These are phyloP conservation scores for Aegithalos caudatus DNA, from an alignment of 2,113 vertebrate genomes.

Conservation along the genomic window DNA sequence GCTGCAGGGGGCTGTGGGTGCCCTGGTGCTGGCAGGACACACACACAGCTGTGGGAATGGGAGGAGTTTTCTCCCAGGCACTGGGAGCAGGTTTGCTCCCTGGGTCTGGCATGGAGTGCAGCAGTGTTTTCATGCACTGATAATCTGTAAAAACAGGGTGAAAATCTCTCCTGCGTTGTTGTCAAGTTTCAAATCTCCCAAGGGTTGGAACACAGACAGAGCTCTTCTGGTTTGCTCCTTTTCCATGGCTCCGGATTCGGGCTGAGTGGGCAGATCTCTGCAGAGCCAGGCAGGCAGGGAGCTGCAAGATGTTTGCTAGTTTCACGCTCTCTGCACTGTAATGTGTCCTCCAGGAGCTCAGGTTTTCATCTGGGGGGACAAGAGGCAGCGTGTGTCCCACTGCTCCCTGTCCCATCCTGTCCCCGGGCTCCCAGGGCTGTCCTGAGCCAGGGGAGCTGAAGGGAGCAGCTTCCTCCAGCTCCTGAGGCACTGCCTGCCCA, in stretches of 20 bases:
- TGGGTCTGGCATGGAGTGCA: fast-evolving
- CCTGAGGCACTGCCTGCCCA: background rate
- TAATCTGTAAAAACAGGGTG: background rate
- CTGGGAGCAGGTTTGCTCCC: background rate
- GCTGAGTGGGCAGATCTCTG: constrained; percentile 40
- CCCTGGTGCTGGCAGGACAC: background rate
- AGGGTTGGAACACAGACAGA: background rate
- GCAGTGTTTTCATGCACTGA: background rate
- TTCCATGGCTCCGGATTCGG: background rate
- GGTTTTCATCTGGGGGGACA: background rate
- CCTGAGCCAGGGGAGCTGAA: background rate
- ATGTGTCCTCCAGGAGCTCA: background rate
- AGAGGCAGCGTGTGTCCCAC: background rate
- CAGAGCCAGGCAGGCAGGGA: background rate
- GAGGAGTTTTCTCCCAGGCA: background rate
- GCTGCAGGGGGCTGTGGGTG: background rate
- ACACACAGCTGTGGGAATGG: background rate
- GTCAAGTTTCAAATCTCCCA: background rate
- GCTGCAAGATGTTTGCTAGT: background rate
- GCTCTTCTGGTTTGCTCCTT: constrained; percentile 13
- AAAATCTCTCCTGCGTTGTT: background rate
- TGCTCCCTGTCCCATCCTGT: background rate
- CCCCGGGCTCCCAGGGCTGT: background rate
- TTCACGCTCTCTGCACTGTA: background rate
- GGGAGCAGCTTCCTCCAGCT: background rate